Base-by-base conservation (phyloP, 2,113 vertebrate species). In the Heterocephalus glaber region DNA sequence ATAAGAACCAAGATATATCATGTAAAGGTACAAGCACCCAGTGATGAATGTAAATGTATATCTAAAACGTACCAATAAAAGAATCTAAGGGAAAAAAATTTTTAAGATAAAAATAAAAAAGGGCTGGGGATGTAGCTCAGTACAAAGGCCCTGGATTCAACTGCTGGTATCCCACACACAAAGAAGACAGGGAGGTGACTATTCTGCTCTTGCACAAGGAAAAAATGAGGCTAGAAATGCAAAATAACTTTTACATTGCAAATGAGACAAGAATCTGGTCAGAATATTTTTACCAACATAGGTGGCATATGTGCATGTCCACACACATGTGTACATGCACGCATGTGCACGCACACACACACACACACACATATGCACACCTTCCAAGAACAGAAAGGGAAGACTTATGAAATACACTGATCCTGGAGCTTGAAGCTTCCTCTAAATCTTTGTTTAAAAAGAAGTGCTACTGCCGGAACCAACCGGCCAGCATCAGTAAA, bases 401-500 rank as follows among this genome's bases (percentile, higher is more conserved):
- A 81, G 49, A 58, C 26, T 86, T 92, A 65, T 4, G 81, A 90
- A 98, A 92, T 70, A 56, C 76, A 93, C 60, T 92, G 79, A n/a
- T 86, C 49, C 65, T 63, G 28, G 9, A 77, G 89, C 85, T 86
- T 91, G 95, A 95, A 97, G 54, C 63, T 0, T 35, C 61, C 56
- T 61, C 49, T 83, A 66, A 72, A 61, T 49, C 1, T 20, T 86
- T 94, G 56, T 90, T 65, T 56, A 80, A 63, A 90, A 96, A 88
- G 94, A 77, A 95, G 85, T 61, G 2, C 17, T 86, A 95, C 76
- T 76, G 30, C 2, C 56, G 52, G 2, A 77, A 92, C 60, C 94
- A 97, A 74, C 0, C 93, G 96, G 97, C 94, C 92, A 94, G 92
- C 90, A 82, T 94, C 49, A 70, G 35, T 28, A 70, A 86, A 38